Conservation (phyloP, 2,797 vertebrate species). For the Poecilia velifera region DNA sequence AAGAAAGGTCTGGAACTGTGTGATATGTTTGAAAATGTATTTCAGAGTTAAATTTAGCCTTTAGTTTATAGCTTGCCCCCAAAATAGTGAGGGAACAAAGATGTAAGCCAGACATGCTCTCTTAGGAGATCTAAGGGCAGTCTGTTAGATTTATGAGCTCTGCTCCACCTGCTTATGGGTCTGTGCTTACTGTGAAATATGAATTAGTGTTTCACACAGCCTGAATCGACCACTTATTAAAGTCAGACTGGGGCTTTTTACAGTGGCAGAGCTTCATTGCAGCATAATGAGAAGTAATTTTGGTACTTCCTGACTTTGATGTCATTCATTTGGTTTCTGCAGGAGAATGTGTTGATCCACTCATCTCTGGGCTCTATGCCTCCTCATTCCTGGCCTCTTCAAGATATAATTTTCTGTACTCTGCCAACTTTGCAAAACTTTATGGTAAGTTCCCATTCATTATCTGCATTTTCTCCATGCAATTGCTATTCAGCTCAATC, state of each 20-base stretch:
- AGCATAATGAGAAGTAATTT: neutral
- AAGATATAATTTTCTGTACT: conserved; percentile 91
- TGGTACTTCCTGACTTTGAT: conserved; percentile 9
- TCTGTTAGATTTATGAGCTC: conserved; percentile 18
- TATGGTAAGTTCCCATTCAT: conserved; percentile 85
- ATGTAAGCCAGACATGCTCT: neutral
- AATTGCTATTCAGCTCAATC: neutral
- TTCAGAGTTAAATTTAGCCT: neutral
- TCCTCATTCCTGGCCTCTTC: conserved; percentile 94
- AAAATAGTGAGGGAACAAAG: conserved; percentile 9
- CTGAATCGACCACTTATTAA: conserved; percentile 20
- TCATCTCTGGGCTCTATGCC: conserved; percentile 89
- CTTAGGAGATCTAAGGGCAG: neutral
- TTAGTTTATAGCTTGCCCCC: neutral
- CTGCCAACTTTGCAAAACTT: conserved; percentile 90
- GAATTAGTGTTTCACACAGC: conserved; percentile 1
- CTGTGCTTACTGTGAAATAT: conserved; percentile 11
- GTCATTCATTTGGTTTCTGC: conserved; percentile 31
- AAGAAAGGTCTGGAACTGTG: neutral
- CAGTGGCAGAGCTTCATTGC: conserved; percentile 6
- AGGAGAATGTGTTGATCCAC: conserved; percentile 86
- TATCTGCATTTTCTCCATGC: neutral
- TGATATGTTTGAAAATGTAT: neutral
- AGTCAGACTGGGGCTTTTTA: conserved; percentile 24
- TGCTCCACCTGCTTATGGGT: conserved; percentile 10